These are phyloP conservation scores for Eulimnadia texana DNA, from an alignment of 1,140 invertebrate species.

Conservation along the genomic window DNA sequence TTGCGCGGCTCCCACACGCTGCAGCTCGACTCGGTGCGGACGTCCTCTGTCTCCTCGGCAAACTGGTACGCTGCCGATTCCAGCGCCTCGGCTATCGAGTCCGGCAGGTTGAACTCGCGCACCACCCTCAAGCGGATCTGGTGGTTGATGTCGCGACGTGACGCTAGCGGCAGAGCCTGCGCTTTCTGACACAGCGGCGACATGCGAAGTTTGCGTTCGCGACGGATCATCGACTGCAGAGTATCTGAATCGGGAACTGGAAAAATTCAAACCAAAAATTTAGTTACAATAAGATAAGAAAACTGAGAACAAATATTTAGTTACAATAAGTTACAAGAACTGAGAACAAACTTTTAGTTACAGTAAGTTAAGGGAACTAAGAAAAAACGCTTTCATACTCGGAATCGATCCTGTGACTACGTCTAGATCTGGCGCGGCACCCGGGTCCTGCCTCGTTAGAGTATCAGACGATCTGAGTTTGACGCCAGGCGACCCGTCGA, in stretches of 20 bases:
- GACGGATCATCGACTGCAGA: constrained; percentile 64
- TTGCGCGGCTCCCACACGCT: constrained; percentile 3
- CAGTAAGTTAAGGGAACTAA: not conserved
- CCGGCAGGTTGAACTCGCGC: constrained; percentile 83
- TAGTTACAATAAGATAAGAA: not conserved
- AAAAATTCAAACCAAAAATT: constrained; percentile 18
- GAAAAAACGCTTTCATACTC: not conserved
- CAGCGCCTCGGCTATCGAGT: constrained; percentile 70
- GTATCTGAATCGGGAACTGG: constrained; percentile 55
- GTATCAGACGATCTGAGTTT: constrained; percentile 25
- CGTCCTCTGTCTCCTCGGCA: constrained; percentile 1
- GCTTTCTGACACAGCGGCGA: constrained; percentile 64
- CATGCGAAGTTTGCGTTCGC: constrained; percentile 67
- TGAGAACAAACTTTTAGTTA: not conserved
- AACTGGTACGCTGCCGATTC: constrained; percentile 29
- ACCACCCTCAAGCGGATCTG: constrained; percentile 76
- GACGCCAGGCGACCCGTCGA: constrained; percentile 42
- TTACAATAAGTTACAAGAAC: not conserved
- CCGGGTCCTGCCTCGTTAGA: not conserved
- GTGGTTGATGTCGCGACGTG: constrained; percentile 55
- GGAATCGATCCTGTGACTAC: constrained; percentile 11
- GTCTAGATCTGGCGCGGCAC: not conserved
- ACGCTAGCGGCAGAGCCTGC: constrained; percentile 52
- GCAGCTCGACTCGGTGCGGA: not conserved
- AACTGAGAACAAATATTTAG: not conserved